These are phyloP conservation scores for Sebastes trivittatus DNA, from an alignment of 2,797 vertebrate species.

Conservation along the genomic window DNA sequence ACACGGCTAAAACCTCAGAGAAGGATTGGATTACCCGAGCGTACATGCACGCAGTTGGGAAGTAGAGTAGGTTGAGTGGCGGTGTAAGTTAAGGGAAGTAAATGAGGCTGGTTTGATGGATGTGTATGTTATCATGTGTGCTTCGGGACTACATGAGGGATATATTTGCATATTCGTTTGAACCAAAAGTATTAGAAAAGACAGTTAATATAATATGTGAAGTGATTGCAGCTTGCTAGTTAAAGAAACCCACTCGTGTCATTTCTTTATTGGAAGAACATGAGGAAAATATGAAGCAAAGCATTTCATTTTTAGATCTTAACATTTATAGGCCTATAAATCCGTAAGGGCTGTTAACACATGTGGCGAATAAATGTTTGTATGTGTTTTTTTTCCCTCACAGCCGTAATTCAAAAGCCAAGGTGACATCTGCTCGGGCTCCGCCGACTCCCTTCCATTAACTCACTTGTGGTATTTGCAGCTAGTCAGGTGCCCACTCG, in stretches of 20 bases:
- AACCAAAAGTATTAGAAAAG: conserved; percentile 19
- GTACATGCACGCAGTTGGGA: neutral
- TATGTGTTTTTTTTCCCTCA: neutral
- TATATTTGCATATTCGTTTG: conserved; percentile 50
- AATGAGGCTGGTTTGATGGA: conserved; percentile 53
- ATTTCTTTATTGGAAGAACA: neutral
- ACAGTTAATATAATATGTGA: neutral
- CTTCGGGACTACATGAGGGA: neutral
- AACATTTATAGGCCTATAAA: conserved; percentile 10
- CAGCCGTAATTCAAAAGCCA: neutral
- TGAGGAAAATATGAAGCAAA: neutral
- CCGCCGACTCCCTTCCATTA: conserved; percentile 17
- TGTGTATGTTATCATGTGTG: neutral
- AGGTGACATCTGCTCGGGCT: conserved; percentile 36
- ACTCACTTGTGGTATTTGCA: conserved; percentile 39
- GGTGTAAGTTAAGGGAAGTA: conserved; percentile 32
- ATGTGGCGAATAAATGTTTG: neutral
- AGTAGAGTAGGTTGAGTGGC: neutral
- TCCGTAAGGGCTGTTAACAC: neutral
- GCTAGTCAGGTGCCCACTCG: conserved; percentile 47
- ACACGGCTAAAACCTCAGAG: conserved; percentile 6
- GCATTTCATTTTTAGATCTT: neutral
- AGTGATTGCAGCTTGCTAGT: neutral
- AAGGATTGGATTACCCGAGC: neutral
- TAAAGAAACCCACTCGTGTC: too few species aligned